Base-by-base conservation (phyloP, 1,140 invertebrate genomes). In the Nasonia longicornis region DNA sequence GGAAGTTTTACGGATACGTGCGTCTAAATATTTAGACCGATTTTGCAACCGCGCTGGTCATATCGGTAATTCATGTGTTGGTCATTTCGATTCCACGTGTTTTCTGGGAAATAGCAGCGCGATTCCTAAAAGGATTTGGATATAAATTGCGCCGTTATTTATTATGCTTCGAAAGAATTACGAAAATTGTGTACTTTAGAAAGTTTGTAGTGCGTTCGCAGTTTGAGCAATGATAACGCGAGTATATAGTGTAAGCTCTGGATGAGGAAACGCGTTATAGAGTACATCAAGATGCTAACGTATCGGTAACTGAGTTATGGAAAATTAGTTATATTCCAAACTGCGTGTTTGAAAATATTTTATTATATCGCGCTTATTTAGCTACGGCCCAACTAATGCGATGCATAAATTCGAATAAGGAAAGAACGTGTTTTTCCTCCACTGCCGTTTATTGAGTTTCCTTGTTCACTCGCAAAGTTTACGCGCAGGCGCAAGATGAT, bases 151-250 rank as follows among this genome's bases (percentile, higher is more conserved):
- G 16, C 52, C n/a, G 20, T 71, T 71, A 71, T 42, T 71, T 22
- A 20, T 42, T 71, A n/a, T 71, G 8, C n/a, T 38, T 35, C 4
- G 26, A 7, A 10, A 71, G 20, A 71, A n/a, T 42, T 38, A 71
- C 38, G 31, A 71, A 71, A 38, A 71, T 38, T 71, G 6, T 58
- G 69, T 71, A 71, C 69, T 71, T 71, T 42, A 42, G 69, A 71
- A 71, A 71, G 69, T 71, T 71, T 42, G n/a, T 42, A n/a, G 38
- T 42, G 20, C 52, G 16, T 58, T n/a, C 52, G 52, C 14, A 20
- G 52, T 58, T 58, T 58, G 52, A 58, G 52, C 52, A 58, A 58
- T 16, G 2, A 52, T 52, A 42, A 16, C 1, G 48, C 48, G 48
- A 52, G 48, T 58, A 26, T 2, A 26, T 35, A 58, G 16, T n/a